phyloP scores from a whole-genome alignment of 2,113 vertebrate species.

The Nematolebias whitei region DNA sequence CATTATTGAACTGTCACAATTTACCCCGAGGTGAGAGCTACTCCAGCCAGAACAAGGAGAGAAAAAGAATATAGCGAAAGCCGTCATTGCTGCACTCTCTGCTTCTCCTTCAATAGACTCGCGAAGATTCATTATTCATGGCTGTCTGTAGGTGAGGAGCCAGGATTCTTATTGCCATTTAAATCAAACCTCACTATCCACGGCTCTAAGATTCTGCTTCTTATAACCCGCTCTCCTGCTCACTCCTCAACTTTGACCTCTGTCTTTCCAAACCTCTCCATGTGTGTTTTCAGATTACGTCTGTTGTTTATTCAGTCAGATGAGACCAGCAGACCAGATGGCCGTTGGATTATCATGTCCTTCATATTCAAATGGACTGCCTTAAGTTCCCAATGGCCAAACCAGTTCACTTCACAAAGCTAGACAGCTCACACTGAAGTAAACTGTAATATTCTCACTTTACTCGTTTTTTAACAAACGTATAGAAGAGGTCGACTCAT shows the following conservation, averaged over 20 bases:
- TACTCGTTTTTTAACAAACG: conserved; percentile 43
- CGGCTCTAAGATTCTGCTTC: conserved; percentile 42
- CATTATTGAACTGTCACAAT: conserved; percentile 83
- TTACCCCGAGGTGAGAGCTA: conserved; percentile 74
- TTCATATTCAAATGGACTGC: conserved; percentile 81
- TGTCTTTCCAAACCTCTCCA: conserved; percentile 62
- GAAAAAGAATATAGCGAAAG: conserved; percentile 64
- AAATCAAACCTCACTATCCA: conserved; percentile 77
- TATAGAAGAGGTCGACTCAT: conserved; percentile 53
- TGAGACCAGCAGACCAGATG: conserved; percentile 81
- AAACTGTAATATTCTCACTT: conserved; percentile 42
- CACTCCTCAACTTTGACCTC: conserved; percentile 67
- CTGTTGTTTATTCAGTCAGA: conserved; percentile 79
- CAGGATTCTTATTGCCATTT: conserved; percentile 78
- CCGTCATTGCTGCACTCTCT: conserved; percentile 57
- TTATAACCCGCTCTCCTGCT: conserved; percentile 49
- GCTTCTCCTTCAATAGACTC: conserved; percentile 41
- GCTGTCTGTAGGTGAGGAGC: conserved; percentile 63
- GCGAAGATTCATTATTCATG: conserved; percentile 76
- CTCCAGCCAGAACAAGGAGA: conserved; percentile 54
- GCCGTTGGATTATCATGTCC: conserved; percentile 80
- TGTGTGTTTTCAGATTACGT: conserved; percentile 81
- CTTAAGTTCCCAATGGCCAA: conserved; percentile 70
- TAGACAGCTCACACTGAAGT: conserved; percentile 22
- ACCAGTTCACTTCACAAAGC: conserved; percentile 70